These are phyloP conservation scores for Montipora cactus DNA, from an alignment of 64 coral and sea anemone genomes.

Conservation along the genomic window DNA sequence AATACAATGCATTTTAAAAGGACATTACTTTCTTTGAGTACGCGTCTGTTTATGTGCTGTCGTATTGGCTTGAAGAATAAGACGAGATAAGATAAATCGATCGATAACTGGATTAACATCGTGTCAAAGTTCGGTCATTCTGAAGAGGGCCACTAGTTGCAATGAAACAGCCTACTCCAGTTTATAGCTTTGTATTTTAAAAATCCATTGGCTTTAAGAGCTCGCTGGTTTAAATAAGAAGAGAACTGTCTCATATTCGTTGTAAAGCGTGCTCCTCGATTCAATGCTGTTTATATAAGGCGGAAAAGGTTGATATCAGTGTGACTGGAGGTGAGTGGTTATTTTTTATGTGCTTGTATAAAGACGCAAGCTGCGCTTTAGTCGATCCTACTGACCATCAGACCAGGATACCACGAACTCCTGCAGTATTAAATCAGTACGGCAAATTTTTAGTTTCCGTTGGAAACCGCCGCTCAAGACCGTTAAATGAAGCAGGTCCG, in stretches of 20 bases:
- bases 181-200: too few relatives aligned
- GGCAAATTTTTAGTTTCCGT: neutral
- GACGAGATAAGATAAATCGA: slow-evolving; percentile 35
- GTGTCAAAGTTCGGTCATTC: neutral
- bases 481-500: neutral
- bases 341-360: neutral
- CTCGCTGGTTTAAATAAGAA: neutral
- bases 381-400: too few relatives aligned
- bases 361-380: too few relatives aligned
- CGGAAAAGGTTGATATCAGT: neutral
- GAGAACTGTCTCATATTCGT: neutral
- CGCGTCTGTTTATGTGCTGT: neutral
- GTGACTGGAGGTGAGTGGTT: neutral
- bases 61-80: neutral
- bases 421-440: too few relatives aligned
- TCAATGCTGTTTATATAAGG: neutral
- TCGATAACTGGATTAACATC: slow-evolving; percentile 22
- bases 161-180: too few relatives aligned
- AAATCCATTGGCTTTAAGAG: neutral
- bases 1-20: neutral
- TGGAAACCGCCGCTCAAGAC: neutral
- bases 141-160: neutral
- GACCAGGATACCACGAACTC: too few relatives aligned
- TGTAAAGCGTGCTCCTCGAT: neutral
- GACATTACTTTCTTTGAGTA: neutral